These are phyloP conservation scores for Cranoglanis bouderius DNA, from an alignment of 2,113 vertebrate species.

Conservation along the genomic window DNA sequence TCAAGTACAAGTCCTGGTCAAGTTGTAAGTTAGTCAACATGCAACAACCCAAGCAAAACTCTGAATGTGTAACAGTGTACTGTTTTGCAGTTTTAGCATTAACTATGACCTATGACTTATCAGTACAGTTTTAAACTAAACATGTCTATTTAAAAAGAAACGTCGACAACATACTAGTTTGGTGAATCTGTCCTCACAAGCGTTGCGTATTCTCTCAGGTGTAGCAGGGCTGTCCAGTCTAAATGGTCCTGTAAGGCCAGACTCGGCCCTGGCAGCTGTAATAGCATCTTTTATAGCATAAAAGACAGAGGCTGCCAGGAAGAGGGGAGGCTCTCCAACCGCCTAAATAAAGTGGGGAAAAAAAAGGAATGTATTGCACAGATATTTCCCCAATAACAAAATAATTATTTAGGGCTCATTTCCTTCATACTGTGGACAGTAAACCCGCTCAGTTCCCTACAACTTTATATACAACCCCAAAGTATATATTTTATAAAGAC, in stretches of 20 bases:
- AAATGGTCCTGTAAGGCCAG: constrained; percentile 72
- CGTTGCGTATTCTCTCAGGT: constrained; percentile 88
- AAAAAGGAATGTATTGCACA: neutral
- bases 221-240: constrained; percentile 91
- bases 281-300: constrained; percentile 94
- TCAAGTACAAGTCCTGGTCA: neutral
- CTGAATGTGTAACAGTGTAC: neutral
- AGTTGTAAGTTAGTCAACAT: neutral
- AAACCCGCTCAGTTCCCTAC: neutral
- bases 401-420: neutral
- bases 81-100: neutral
- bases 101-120: neutral
- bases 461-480: neutral
- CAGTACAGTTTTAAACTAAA: neutral
- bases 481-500: neutral
- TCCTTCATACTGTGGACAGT: neutral
- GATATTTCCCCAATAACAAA: neutral
- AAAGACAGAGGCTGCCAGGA: constrained; percentile 90
- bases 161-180: constrained; percentile 75
- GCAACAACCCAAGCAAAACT: neutral
- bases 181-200: constrained; percentile 88
- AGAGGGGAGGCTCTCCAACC: constrained; percentile 92
- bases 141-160: neutral
- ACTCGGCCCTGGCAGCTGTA: constrained; percentile 72
- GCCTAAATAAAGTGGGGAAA: constrained; percentile 70